Evolutionary conservation across 2,113 vertebrate genomes (phyloP).

Genomic region (Halichoeres trimaculatus): DNA sequence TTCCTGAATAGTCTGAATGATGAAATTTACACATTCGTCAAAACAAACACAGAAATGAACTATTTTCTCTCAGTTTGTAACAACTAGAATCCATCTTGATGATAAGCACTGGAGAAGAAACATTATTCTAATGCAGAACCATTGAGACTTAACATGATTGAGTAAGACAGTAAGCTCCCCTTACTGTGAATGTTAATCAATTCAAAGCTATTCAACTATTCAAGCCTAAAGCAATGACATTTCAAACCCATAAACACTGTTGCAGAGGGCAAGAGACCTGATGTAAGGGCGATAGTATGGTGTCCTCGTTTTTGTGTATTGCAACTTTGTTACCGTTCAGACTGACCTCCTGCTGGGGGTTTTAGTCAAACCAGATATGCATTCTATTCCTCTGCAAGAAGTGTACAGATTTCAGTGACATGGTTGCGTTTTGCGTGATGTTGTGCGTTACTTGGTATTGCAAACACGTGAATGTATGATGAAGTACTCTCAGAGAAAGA

Average conservation of each 20-base stretch:
- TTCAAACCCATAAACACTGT: conserved; percentile 79
- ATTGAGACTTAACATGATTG: conserved; percentile 76
- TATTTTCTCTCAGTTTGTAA: conserved; percentile 34
- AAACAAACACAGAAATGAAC: conserved; percentile 54
- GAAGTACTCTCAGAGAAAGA: conserved; percentile 82
- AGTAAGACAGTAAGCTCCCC: conserved; percentile 76
- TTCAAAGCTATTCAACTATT: conserved; percentile 83
- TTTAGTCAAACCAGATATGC: conserved; percentile 27
- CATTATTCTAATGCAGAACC: conserved; percentile 75
- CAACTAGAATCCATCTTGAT: conserved; percentile 55
- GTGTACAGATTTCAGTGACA: conserved; percentile 20
- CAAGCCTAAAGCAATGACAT: conserved; percentile 82
- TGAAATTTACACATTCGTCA: conserved; percentile 47
- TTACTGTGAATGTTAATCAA: conserved; percentile 83
- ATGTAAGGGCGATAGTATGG: conserved; percentile 39
- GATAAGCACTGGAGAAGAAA: conserved; percentile 60
- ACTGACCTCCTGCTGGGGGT: conserved; percentile 53
- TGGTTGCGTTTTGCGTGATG: conserved; percentile 4
- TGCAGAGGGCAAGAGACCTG: conserved; percentile 66
- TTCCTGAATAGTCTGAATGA: conserved; percentile 24
- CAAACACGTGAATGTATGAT: conserved; percentile 1
- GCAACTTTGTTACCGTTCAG: conserved; percentile 47
- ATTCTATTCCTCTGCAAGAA: conserved; percentile 10
- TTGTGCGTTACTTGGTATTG: conserved; percentile 14
- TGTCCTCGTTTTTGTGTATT: conserved; percentile 66